Percentiles rank a stretch among this genome's conserved stretches.
Conservation (phyloP, 2,113 vertebrate genomes). For the Gallinago undulata region DNA sequence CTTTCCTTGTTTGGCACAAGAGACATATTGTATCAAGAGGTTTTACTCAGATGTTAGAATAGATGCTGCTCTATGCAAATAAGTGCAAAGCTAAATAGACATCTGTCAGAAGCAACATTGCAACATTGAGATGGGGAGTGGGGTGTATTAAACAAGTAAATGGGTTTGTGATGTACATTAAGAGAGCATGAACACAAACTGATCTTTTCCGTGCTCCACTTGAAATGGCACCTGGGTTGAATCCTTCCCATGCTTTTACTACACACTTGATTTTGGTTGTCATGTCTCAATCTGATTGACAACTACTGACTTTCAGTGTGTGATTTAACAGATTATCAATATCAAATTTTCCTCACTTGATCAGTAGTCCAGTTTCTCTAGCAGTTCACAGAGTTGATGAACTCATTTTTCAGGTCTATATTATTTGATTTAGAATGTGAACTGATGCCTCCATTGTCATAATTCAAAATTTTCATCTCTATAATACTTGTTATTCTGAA, state of each 20-base stretch:
- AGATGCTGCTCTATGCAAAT: fast-evolving
- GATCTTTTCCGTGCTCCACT: background rate
- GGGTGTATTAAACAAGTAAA: conserved; percentile 54
- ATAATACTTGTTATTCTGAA: background rate
- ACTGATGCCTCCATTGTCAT: background rate
- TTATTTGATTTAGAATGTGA: background rate
- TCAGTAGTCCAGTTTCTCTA: background rate
- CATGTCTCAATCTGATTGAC: background rate
- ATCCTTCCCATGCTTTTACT: background rate
- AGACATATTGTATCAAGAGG: background rate
- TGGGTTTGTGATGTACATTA: background rate
- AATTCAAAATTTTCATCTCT: background rate
- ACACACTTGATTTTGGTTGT: background rate
- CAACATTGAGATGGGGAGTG: background rate
- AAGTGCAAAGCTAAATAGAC: background rate
- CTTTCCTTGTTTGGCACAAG: background rate
- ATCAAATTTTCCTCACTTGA: background rate
- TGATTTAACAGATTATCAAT: background rate
- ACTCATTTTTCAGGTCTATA: background rate
- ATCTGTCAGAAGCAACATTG: background rate
- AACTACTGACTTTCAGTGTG: background rate
- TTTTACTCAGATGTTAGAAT: background rate
- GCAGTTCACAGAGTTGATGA: background rate
- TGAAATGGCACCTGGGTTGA: background rate
- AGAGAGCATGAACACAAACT: background rate